Base-by-base conservation (phyloP, 2,888 invertebrate genomes). In the Gnatocerus cornutus region DNA sequence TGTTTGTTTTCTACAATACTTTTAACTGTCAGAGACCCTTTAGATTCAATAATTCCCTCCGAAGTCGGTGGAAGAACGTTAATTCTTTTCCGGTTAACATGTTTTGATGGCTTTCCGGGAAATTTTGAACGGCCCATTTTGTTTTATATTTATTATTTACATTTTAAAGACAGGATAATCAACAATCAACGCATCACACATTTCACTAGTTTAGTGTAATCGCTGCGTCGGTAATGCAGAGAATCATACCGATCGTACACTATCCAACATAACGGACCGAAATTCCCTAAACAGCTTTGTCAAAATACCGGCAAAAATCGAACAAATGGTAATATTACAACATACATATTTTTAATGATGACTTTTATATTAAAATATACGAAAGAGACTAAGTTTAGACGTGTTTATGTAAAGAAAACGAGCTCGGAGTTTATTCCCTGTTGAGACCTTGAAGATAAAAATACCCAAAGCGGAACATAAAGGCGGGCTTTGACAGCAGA, bases 51-150 rank as follows among this genome's bases (percentile, higher is more conserved):
- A 76, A 78, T 75, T 77, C 80, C 76, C 77, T 82, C 81, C 72
- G 80, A 78, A 74, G 80, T 79, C 73, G 84, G 79, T 81, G 90
- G 90, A 85, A 93, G 88, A 84, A 94, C 93, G 87, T 92, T 93
- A 83, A 94, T 90, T 86, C 94, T 91, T 86, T 93, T 93, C 88
- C 93, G 91, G 87, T 93, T 93, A 85, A 93, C 92, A 87, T 93
- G 92, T 89, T 93, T 94, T 80, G 93, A 91, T 85, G 94, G 94
- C 89, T 93, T 94, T 84, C 94, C 94, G 84, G 94, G 94, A 90
- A 94, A 94, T 89, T 92, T 92, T 86, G 91, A 91, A 87, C 91
- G 90, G 87, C 91, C 92, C 92, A 92, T 92, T 80, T 83, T 81
- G 71, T 45, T 61, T 69, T 71, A 68, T 71, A 72, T 73, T 74